Conservation (phyloP, 1,140 invertebrate genomes). For the Zelostemma sp. region DNA sequence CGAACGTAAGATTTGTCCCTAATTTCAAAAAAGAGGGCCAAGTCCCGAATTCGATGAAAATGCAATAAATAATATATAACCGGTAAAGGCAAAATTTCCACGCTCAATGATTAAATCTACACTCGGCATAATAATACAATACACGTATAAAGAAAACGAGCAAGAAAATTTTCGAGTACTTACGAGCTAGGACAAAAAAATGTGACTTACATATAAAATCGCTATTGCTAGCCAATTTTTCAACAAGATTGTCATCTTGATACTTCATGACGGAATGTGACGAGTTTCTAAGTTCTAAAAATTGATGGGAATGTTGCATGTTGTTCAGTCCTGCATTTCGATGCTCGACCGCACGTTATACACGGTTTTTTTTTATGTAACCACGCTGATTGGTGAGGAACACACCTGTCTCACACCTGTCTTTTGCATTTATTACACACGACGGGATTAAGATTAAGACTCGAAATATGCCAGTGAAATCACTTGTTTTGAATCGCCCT, state of each 20-base stretch:
- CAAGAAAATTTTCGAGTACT: too few relatives aligned
- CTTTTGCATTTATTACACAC: constrained; percentile 53
- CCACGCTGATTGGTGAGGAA: constrained; percentile 67
- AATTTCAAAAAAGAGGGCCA: too few relatives aligned
- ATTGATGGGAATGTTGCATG: constrained; percentile 60
- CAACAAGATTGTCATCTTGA: constrained; percentile 52
- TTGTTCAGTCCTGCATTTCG: constrained; percentile 52
- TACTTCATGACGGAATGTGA: constrained; percentile 62
- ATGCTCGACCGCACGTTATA: constrained; percentile 21
- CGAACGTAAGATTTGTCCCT: too few relatives aligned
- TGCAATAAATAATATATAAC: too few relatives aligned
- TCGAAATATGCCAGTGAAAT: constrained; percentile 54
- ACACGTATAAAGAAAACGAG: too few relatives aligned
- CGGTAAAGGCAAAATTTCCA: too few relatives aligned
- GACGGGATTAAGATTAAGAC: constrained; percentile 48
- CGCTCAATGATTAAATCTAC: too few relatives aligned
- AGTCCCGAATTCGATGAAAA: too few relatives aligned
- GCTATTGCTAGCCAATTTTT: constrained; percentile 52
- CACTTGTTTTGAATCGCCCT: constrained; percentile 47
- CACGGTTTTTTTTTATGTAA: constrained; percentile 55
- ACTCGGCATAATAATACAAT: too few relatives aligned
- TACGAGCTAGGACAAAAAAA: constrained; percentile 40
- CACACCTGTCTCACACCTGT: too few relatives aligned
- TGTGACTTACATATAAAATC: constrained; percentile 48
- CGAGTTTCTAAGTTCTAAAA: constrained; percentile 53